These are phyloP conservation scores for Apaloderma vittatum DNA, from an alignment of 2,113 vertebrate species.

Conservation along the genomic window DNA sequence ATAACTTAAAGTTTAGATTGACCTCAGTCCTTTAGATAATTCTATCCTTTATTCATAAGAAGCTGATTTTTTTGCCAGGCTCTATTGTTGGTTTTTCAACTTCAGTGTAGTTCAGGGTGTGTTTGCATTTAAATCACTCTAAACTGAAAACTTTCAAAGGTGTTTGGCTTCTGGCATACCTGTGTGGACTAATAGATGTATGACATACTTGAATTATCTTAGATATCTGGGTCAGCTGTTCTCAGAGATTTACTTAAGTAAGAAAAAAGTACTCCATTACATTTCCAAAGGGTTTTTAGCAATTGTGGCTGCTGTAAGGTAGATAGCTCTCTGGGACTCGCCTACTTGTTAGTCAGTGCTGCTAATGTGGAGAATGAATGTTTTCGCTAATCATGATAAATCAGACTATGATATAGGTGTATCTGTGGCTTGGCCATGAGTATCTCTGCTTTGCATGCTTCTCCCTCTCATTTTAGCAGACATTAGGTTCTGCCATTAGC, in stretches of 20 bases:
- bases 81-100: neutral
- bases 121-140: neutral
- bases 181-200: neutral
- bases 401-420: neutral
- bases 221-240: neutral
- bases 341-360: neutral
- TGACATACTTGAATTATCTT: neutral
- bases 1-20: neutral
- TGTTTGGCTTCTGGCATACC: neutral
- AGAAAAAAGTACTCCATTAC: neutral
- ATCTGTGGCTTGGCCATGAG: neutral
- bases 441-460: neutral
- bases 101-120: neutral
- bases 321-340: neutral
- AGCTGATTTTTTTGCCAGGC: neutral
- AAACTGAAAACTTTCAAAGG: neutral
- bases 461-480: neutral
- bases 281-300: conserved; percentile 12
- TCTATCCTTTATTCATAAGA: neutral
- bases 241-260: neutral
- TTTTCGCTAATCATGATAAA: neutral
- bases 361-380: neutral
- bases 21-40: neutral
- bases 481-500: neutral
- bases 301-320: neutral